These are phyloP conservation scores for Neoseiulus cucumeris DNA, from an alignment of 1,140 invertebrate genomes.

Conservation along the genomic window DNA sequence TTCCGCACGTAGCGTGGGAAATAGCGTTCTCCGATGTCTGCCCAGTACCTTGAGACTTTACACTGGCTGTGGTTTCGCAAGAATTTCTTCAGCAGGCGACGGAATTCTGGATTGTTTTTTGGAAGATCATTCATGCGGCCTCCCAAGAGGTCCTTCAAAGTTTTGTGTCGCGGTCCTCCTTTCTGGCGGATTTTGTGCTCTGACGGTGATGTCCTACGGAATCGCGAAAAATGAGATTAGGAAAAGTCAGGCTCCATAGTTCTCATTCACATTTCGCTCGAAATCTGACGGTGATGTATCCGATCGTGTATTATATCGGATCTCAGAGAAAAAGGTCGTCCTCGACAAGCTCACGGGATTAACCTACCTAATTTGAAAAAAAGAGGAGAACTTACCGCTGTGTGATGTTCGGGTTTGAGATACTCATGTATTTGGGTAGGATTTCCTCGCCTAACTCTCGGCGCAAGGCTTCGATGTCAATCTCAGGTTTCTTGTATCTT, in stretches of 20 bases:
- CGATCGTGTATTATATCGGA: no score
- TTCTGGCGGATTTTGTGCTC: neutral
- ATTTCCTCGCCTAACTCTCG: neutral
- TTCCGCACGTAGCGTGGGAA: neutral
- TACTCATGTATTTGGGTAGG: slow-evolving; percentile 2
- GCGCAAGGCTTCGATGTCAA: neutral
- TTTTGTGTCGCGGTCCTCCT: neutral
- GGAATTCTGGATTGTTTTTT: neutral
- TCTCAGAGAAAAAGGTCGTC: no score
- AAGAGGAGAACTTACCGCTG: no score
- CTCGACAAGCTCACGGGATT: no score
- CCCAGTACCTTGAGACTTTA: neutral
- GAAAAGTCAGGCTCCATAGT: no score
- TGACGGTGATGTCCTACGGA: neutral
- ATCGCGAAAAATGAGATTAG: neutral
- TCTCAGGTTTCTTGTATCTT: neutral
- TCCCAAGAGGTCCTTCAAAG: neutral
- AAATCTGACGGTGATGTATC: no score
- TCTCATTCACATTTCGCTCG: no score
- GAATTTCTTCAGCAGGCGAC: neutral
- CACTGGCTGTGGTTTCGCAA: neutral
- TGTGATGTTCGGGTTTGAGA: neutral
- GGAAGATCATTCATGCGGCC: neutral
- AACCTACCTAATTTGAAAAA: no score
- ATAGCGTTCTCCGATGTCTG: neutral